These are phyloP conservation scores for Heliconius nattereri DNA, from an alignment of 1,140 invertebrate species.

Conservation along the genomic window DNA sequence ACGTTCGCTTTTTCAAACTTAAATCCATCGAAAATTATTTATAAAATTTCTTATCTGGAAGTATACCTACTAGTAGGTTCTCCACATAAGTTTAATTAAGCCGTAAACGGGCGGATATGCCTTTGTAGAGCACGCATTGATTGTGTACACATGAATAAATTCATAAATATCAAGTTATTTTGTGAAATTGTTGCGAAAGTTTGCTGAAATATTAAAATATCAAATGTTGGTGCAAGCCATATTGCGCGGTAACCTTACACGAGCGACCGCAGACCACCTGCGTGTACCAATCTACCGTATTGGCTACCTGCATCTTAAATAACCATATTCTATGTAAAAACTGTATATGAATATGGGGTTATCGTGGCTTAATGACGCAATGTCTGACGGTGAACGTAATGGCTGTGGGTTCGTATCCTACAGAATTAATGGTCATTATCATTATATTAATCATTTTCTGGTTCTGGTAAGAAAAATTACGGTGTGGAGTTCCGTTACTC, in stretches of 20 bases:
- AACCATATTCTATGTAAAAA: neutral
- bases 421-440: too few relatives aligned
- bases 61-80: neutral
- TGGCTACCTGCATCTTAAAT: slow-evolving; percentile 18
- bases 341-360: too few relatives aligned
- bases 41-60: neutral
- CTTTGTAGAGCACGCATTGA: neutral
- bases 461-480: too few relatives aligned
- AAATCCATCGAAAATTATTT: neutral
- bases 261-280: slow-evolving; percentile 22
- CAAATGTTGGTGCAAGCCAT: neutral
- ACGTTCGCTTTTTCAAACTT: neutral
- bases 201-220: slow-evolving; percentile 22
- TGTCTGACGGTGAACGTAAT: too few relatives aligned
- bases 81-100: neutral
- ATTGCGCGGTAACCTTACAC: slow-evolving; percentile 6
- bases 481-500: too few relatives aligned
- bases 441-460: too few relatives aligned
- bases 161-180: slow-evolving; percentile 19
- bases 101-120: neutral
- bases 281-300: slow-evolving; percentile 1
- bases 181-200: slow-evolving; percentile 22
- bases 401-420: too few relatives aligned
- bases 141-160: slow-evolving; percentile 11
- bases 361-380: too few relatives aligned